Conservation (phyloP, 2,113 vertebrate genomes). For the Scortum barcoo region DNA sequence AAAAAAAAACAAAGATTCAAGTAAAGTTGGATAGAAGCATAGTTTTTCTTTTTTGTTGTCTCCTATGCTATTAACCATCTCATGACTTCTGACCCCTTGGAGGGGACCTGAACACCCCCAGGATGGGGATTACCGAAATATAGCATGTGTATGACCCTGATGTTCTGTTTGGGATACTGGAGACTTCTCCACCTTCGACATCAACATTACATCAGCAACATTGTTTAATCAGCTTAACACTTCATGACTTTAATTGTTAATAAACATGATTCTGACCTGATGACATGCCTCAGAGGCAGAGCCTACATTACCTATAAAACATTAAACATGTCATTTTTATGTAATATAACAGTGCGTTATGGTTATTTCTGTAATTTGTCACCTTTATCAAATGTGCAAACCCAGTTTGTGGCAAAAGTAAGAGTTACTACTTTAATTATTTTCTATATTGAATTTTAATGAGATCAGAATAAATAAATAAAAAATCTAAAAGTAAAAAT, state of each 20-base stretch:
- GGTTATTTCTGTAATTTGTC: conserved; percentile 1
- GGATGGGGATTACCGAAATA: neutral
- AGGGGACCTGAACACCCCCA: neutral
- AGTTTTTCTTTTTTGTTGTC: no score
- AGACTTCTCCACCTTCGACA: neutral
- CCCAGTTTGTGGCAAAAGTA: neutral
- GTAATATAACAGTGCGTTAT: neutral
- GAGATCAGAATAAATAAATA: neutral
- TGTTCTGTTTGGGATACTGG: neutral
- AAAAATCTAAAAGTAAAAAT: neutral
- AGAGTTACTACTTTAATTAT: neutral
- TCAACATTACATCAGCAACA: no score
- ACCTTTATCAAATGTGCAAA: neutral
- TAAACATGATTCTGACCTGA: neutral
- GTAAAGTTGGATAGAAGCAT: neutral
- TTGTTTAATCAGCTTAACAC: neutral
- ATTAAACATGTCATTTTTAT: neutral
- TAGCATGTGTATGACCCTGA: neutral
- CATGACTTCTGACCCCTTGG: neutral
- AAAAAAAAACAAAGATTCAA: neutral
- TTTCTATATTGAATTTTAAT: neutral
- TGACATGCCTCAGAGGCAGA: neutral
- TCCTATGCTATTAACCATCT: neutral
- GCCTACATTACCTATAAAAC: neutral
- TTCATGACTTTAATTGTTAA: neutral